Conservation (phyloP, 2,888 invertebrate species). For the Cyclophora albipunctata region DNA sequence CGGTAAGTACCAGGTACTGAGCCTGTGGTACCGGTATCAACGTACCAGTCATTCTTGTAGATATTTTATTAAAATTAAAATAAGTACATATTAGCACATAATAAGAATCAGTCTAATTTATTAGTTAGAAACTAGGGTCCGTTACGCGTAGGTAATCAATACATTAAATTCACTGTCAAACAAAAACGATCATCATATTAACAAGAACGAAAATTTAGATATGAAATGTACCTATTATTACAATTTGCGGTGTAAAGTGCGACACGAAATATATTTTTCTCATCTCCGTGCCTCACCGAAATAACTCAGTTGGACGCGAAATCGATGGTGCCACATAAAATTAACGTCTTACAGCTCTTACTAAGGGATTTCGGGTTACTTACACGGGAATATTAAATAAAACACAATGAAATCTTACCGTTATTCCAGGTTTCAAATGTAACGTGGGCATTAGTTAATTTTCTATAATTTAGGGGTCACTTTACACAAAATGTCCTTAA, state of each 20-base stretch:
- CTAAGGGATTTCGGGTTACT: slow-evolving; percentile 6
- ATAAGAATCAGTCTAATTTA: too few species aligned
- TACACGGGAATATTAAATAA: slow-evolving; percentile 12
- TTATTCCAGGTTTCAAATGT: slow-evolving; percentile 69
- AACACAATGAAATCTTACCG: slow-evolving; percentile 44
- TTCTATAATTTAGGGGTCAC: slow-evolving; percentile 41
- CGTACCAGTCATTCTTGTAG: too few species aligned
- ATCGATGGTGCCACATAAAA: slow-evolving; percentile 9
- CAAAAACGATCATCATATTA: too few species aligned
- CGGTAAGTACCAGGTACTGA: too few species aligned
- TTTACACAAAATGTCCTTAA: slow-evolving; percentile 38
- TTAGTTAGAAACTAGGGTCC: too few species aligned
- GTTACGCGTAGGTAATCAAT: too few species aligned
- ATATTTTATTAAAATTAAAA: too few species aligned
- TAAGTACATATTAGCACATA: too few species aligned
- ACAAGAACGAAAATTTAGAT: too few species aligned
- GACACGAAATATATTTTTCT: not conserved
- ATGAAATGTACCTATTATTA: too few species aligned
- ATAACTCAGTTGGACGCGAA: not conserved
- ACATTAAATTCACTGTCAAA: too few species aligned
- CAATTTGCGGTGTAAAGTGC: not conserved
- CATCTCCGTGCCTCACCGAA: not conserved
- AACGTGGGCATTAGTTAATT: slow-evolving; percentile 61
- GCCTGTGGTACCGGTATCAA: too few species aligned
- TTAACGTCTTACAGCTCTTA: slow-evolving; percentile 3